A percentile compares a stretch with the other conserved stretches of the same genome.
Conservation (phyloP, 1,140 invertebrate species). For the Dendroctonus valens region DNA sequence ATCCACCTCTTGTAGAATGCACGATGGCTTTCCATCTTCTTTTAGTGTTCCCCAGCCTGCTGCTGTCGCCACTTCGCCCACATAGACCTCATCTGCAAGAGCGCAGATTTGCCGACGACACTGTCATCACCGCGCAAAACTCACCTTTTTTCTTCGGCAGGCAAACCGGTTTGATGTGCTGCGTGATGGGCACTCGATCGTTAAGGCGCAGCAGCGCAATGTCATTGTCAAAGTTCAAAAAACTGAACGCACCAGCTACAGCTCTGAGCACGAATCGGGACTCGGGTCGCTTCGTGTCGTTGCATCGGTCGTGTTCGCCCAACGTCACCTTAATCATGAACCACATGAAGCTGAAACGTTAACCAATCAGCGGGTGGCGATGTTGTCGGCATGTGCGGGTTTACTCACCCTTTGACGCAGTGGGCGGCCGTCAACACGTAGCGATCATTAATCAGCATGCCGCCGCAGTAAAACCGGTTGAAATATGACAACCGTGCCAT, state of each 20-base stretch:
- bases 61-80: slow-evolving; percentile 67
- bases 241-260: slow-evolving; percentile 74
- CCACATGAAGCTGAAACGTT: slow-evolving; percentile 77
- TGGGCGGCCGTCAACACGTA: slow-evolving; percentile 81
- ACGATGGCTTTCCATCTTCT: slow-evolving; percentile 78
- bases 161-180: slow-evolving; percentile 75
- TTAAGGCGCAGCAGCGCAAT: slow-evolving; percentile 78
- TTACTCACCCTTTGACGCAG: slow-evolving; percentile 74
- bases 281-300: slow-evolving; percentile 66
- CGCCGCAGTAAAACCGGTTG: slow-evolving; percentile 83
- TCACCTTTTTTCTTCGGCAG: slow-evolving; percentile 66
- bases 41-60: slow-evolving; percentile 83
- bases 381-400: slow-evolving; percentile 64
- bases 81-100: slow-evolving; percentile 63
- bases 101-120: background rate
- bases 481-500: slow-evolving; percentile 77
- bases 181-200: slow-evolving; percentile 70
- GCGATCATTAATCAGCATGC: slow-evolving; percentile 76
- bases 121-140: background rate
- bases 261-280: slow-evolving; percentile 72
- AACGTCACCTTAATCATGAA: slow-evolving; percentile 86
- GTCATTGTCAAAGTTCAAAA: slow-evolving; percentile 82
- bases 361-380: slow-evolving; percentile 84
- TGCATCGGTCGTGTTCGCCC: slow-evolving; percentile 79
- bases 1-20: slow-evolving; percentile 76